Evolutionary conservation across 1,140 invertebrate genomes (phyloP).

Genomic region (Metaphire vulgaris): DNA sequence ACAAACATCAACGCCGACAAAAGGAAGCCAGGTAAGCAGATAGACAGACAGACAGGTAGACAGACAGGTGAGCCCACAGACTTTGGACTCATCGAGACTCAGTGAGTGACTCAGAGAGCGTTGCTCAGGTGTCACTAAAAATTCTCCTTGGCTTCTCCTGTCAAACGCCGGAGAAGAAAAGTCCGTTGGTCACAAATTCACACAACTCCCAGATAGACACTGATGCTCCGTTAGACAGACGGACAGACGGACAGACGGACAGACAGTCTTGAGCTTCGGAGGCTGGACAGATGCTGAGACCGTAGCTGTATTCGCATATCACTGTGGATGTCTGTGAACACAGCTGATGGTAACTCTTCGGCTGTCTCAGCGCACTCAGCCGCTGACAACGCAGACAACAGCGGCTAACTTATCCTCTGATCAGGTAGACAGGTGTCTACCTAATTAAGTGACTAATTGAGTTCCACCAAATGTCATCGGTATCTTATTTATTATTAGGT

Average conservation of each 20-base stretch:
- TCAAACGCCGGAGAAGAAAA: no score
- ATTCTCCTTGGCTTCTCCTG: no score
- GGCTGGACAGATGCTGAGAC: not conserved
- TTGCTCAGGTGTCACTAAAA: no score
- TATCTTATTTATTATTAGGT: not conserved
- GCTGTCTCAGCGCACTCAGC: not conserved
- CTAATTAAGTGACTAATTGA: not conserved
- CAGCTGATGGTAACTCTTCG: not conserved
- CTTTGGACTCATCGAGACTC: no score
- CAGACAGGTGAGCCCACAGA: no score
- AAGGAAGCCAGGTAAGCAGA: no score
- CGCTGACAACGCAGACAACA: not conserved
- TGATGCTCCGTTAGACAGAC: not conserved
- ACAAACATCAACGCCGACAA: no score
- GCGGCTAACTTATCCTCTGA: not conserved
- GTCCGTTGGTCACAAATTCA: no score
- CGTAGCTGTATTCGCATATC: not conserved
- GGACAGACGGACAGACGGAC: not conserved
- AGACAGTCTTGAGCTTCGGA: not conserved
- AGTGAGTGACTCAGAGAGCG: no score
- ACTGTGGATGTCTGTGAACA: not conserved
- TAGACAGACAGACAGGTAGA: not conserved
- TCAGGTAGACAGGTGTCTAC: not conserved
- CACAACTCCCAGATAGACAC: no score
- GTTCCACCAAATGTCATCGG: not conserved